Evolutionary conservation across 2,797 vertebrate genomes (phyloP), one percentile per base, ranked within the genome.

Genomic region (Phoebastria nigripes): DNA sequence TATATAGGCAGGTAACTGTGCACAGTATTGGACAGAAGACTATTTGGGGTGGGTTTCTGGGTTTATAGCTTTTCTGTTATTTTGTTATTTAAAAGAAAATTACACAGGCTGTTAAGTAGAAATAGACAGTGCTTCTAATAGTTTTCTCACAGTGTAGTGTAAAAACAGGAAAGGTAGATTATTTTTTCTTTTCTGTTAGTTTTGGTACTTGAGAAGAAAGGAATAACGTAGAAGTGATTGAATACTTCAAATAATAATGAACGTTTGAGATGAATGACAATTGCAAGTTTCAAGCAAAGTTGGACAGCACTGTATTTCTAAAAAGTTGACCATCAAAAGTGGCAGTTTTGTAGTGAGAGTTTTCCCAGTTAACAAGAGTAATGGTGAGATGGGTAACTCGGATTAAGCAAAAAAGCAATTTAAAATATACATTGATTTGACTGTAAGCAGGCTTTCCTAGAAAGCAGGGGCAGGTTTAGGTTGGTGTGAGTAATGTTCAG

Each of bases 21-120:
- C 20, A 11, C 5, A 54, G 58, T 51, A 47, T 26, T 52, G 33
- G n/a, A 79, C 44, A 51, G 39, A 56, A 66, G 39, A 44, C 7
- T 70, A 1, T 29, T 35, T 56, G 8, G 5, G 4, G 1, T 31
- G 12, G 4, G 7, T 9, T 44, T 56, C 51, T 25, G 18, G 7
- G 5, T 84, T 91, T 74, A 22, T 8, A 69, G 9, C 18, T 80
- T 46, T 56, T 61, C 12, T 76, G 3, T 39, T 49, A 10, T 41
- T 94, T 73, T 88, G 13, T 76, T 69, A 54, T 51, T 66, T 47
- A 21, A 56, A 85, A 72, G 26, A 76, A 67, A 76, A 67, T 21
- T 33, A 26, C 11, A 2, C 4, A 16, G 13, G 11, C 42, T 87
- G 29, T n/a, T 37, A 33, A 17, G 29, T 39, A 84, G 65, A 49